phyloP scores from a whole-genome alignment of 2,888 invertebrate species.

The Ophonus ardosiacus region DNA sequence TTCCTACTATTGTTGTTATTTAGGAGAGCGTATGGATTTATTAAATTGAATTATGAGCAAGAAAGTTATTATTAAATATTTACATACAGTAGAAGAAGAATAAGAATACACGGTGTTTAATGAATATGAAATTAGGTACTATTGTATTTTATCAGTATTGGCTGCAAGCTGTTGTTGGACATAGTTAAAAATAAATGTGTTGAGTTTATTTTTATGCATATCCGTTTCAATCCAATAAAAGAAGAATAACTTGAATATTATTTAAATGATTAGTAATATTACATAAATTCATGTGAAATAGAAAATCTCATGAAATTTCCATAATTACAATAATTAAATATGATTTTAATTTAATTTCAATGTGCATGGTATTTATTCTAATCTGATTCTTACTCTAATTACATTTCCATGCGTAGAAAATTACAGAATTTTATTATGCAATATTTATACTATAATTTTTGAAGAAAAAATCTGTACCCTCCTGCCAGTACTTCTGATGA shows the following conservation, averaged over 20 bases:
- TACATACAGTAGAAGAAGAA: background rate
- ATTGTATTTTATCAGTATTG: background rate
- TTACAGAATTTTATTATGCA: no score
- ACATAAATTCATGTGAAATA: background rate
- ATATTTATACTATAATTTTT: no score
- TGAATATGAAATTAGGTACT: background rate
- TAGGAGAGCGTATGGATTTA: background rate
- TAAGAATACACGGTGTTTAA: background rate
- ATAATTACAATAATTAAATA: background rate
- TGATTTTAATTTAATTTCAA: background rate
- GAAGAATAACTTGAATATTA: background rate
- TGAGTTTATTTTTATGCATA: background rate
- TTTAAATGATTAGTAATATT: background rate
- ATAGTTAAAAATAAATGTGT: background rate
- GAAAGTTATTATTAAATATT: background rate
- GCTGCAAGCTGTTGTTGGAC: background rate
- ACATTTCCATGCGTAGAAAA: no score
- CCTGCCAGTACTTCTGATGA: no score
- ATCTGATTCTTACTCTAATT: no score
- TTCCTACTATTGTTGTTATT: background rate
- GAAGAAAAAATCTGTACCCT: no score
- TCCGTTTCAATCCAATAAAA: background rate
- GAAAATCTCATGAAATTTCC: background rate
- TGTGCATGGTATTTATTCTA: no score
- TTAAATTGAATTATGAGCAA: background rate